Conservation (phyloP, 2,888 invertebrate species). For the Patella depressa region DNA sequence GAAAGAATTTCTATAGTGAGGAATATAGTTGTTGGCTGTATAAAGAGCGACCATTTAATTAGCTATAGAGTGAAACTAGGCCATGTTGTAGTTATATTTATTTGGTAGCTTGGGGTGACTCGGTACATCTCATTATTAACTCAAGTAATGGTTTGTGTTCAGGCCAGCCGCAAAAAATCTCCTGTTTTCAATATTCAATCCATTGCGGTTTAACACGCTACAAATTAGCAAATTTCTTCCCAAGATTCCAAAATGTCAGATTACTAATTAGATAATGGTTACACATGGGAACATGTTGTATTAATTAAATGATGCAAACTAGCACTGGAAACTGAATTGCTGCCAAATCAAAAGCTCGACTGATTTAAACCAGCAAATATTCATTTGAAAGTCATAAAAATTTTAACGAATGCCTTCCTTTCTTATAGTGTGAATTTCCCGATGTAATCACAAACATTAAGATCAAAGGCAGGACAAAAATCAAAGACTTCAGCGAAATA, state of each 20-base stretch:
- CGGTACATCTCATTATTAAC: conserved; percentile 7
- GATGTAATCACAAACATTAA: too few species aligned
- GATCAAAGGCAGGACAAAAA: too few species aligned
- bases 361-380: not conserved
- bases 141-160: conserved; percentile 9
- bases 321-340: not conserved
- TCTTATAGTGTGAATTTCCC: too few species aligned
- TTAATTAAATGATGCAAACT: not conserved
- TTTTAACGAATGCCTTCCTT: not conserved
- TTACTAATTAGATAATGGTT: not conserved
- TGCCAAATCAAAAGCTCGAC: not conserved
- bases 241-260: not conserved
- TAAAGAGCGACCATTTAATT: too few species aligned
- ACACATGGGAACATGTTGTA: not conserved
- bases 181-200: not conserved
- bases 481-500: too few species aligned
- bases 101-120: not conserved
- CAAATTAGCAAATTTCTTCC: not conserved
- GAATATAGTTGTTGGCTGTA: too few species aligned
- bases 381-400: not conserved
- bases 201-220: not conserved
- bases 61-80: not conserved
- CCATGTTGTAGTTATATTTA: conserved; percentile 2
- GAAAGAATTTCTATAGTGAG: too few species aligned
- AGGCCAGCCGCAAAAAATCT: conserved; percentile 3